Base-by-base conservation (phyloP, 1,140 invertebrate genomes). In the Drosophila mauritiana region DNA sequence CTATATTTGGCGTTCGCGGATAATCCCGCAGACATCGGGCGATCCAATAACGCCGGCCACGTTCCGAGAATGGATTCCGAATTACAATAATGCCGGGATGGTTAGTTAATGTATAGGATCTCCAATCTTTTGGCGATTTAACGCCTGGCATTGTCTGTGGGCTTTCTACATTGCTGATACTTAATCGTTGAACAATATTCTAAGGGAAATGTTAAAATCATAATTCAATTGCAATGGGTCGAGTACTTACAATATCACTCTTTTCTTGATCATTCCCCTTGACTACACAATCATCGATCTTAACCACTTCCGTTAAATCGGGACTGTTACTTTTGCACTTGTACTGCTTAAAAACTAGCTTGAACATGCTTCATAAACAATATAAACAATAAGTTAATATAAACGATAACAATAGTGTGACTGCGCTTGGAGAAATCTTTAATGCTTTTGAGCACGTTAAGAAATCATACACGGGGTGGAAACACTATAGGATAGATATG, bases 11-110 rank as follows among this genome's bases (percentile, higher is more conserved):
- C 63, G 94, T 94, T 42, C 91, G 93, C 0, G 97, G 94, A 92
- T 96, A 98, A 67, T 96, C 95, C 79, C 94, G 93, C 17, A 98
- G 91, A 93, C 96, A 96, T 92, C 95, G 95, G 48, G 94, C 92
- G 13, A 97, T 96, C 97, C 97, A 98, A 92, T 96, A 96, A 58
- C 95, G 94, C 92, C 98, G 97, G 1, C 96, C 97, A 48, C 93
- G 73, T 20, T 82, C 46, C 34, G 95, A 96, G 92, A 99, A 98
- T 48, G 97, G 97, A 93, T 98, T 98, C 79, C 93, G 93, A 52
- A 98, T 96, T 46, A 97, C 94, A 78, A 97, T 93, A 31, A 98
- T 93, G 13, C 97, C 96, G 53, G 95, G 94, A 80, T 94, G 93
- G 57, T 92, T 78, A 25, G 77, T 53, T 11, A 96, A 92, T 69